Evolutionary conservation across 2,888 invertebrate species (phyloP).

Genomic region (Rhimphoctona megacephalus): DNA sequence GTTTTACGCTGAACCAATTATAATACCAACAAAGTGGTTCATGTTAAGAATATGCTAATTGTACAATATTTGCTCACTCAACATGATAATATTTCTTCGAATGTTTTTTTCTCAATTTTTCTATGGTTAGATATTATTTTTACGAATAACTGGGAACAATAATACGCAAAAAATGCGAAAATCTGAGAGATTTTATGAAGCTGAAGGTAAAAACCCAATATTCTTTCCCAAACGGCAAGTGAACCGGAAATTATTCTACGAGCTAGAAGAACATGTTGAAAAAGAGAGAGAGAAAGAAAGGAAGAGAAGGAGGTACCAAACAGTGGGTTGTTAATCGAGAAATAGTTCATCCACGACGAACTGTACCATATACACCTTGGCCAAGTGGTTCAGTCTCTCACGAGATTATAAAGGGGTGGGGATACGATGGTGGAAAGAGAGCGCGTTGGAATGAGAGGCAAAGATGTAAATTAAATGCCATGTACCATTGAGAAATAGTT

Average conservation of each 20-base stretch:
- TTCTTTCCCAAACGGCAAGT: conserved; percentile 33
- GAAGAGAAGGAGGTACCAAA: conserved; percentile 20
- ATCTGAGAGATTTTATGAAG: conserved; percentile 23
- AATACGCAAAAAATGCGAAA: conserved; percentile 16
- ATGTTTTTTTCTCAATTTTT: neutral
- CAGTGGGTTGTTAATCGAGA: conserved; percentile 69
- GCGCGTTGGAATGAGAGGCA: conserved; percentile 46
- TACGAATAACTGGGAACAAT: too few relatives aligned
- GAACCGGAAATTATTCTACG: conserved; percentile 58
- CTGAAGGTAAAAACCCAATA: conserved; percentile 33
- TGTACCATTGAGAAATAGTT: conserved; percentile 73
- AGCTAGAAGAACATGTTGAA: conserved; percentile 1
- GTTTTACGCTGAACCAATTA: too few relatives aligned
- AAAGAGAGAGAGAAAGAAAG: conserved; percentile 2
- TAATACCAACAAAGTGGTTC: too few relatives aligned
- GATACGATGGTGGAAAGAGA: conserved; percentile 57
- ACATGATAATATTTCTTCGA: too few relatives aligned
- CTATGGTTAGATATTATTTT: neutral
- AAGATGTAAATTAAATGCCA: conserved; percentile 73
- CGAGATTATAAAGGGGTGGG: conserved; percentile 44
- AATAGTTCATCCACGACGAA: conserved; percentile 66
- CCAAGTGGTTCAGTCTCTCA: conserved; percentile 49
- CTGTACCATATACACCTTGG: conserved; percentile 34
- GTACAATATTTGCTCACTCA: too few relatives aligned
- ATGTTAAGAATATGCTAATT: too few relatives aligned